phyloP scores from a whole-genome alignment of 92 coral and sea anemone species.

The Phymanthus crucifer region DNA sequence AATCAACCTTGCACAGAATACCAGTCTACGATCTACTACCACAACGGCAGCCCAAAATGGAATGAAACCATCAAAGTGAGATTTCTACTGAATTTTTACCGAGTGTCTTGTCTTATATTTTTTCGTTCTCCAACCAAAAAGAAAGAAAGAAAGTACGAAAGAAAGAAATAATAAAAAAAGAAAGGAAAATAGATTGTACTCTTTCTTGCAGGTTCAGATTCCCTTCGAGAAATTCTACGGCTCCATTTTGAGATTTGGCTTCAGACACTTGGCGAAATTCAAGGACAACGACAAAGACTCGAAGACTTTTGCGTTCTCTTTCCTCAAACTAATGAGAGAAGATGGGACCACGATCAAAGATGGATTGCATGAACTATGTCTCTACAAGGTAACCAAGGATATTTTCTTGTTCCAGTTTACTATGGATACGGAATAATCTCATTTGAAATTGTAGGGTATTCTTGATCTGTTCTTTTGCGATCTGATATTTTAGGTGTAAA shows the following conservation, averaged over 20 bases:
- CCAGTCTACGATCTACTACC: conserved; percentile 86
- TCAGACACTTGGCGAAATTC: conserved; percentile 82
- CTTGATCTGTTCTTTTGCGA: too few relatives aligned
- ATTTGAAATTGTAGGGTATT: too few relatives aligned
- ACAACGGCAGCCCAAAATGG: conserved; percentile 91
- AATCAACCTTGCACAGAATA: conserved; percentile 66
- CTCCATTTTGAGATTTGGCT: conserved; percentile 84
- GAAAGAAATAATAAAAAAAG: too few relatives aligned
- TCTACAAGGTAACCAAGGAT: conserved; percentile 75
- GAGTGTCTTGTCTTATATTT: too few relatives aligned
- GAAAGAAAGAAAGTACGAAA: background rate
- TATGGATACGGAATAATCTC: background rate
- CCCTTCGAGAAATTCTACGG: conserved; percentile 89
- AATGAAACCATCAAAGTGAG: conserved; percentile 87
- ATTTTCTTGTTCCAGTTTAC: too few relatives aligned
- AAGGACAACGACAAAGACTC: conserved; percentile 81
- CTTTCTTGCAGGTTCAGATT: conserved; percentile 71
- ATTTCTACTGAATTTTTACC: too few relatives aligned
- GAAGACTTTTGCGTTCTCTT: conserved; percentile 92
- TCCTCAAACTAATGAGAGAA: conserved; percentile 70
- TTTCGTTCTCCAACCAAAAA: too few relatives aligned
- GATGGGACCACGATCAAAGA: conserved; percentile 88
- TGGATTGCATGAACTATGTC: conserved; percentile 79
- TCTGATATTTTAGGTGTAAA: too few relatives aligned
- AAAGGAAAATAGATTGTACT: too few relatives aligned